phyloP scores from a whole-genome alignment of 2,888 invertebrate species.

The Calameuta pallipes region DNA sequence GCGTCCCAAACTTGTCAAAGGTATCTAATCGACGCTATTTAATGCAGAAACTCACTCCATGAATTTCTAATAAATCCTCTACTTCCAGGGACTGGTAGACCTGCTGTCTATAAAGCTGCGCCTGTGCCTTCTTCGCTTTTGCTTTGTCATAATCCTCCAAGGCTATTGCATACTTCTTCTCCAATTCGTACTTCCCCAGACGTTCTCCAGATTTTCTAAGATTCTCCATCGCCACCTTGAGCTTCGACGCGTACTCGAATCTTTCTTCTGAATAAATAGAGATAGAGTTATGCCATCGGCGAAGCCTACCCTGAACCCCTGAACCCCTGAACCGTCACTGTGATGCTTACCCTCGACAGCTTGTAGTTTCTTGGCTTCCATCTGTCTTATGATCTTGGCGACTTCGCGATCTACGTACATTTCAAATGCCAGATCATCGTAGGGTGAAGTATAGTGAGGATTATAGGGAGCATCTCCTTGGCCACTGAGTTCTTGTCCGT shows the following conservation, averaged over 20 bases:
- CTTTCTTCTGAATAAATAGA: constrained; percentile 77
- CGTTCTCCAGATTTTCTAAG: constrained; percentile 88
- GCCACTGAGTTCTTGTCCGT: constrained; percentile 47
- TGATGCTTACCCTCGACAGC: constrained; percentile 81
- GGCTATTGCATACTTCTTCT: constrained; percentile 92
- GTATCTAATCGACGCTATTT: neutral
- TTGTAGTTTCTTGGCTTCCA: constrained; percentile 87
- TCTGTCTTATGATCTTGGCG: constrained; percentile 83
- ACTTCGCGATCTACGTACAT: constrained; percentile 97
- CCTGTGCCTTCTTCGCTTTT: constrained; percentile 87
- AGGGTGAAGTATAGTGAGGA: constrained; percentile 79
- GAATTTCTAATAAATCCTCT: constrained; percentile 81
- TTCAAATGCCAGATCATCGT: constrained; percentile 93
- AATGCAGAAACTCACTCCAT: constrained; percentile 72
- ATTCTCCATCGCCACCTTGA: constrained; percentile 87
- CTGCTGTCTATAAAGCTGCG: constrained; percentile 83
- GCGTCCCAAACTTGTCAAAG: neutral
- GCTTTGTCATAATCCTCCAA: constrained; percentile 94
- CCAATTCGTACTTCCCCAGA: constrained; percentile 89
- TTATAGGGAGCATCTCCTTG: constrained; percentile 68
- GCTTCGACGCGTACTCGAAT: constrained; percentile 92
- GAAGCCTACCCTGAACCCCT: neutral
- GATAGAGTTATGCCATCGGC: neutral
- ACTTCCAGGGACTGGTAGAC: constrained; percentile 81
- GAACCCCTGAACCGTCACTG: neutral